Evolutionary conservation across 1,140 invertebrate species (phyloP), one percentile per base, ranked within the genome.

Genomic region (Rhizoglyphus robini): DNA sequence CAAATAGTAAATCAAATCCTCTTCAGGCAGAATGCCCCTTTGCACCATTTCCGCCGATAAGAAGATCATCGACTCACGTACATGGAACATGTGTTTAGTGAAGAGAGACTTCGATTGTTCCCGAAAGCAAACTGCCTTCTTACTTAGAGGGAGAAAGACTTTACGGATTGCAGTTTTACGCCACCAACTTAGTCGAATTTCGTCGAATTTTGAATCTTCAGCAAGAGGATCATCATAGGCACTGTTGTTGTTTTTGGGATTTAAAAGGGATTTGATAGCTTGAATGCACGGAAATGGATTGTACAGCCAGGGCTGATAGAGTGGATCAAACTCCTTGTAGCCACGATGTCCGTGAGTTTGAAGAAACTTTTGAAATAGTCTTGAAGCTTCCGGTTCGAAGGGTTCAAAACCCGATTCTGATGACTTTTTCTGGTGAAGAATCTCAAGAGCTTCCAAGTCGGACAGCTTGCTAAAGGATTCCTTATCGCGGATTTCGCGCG

Each of bases 241-340:
- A 65, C 60, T 25, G 49, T 58, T 66, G 61, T 13, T 51, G 51
- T 66, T 71, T 72, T n/a, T 72, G 69, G 78, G 58, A 80, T 78
- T 75, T n/a, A n/a, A n/a, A n/a, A n/a, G n/a, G n/a, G n/a, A n/a
- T n/a, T n/a, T 86, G 82, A 3, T 87, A 3, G 82, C 79, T 38
- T 73, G 74, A 65, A 88, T 80, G 8, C 88, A 75, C 46, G 78
- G 76, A 38, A 79, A 75, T 1, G 83, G 82, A 48, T 84, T 79
- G 63, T 82, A 75, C 5, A 73, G 74, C 87, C 87, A 88, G 1
- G 85, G 82, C 67, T 82, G 80, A 2, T 80, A 78, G 2, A 73
- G 72, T 0, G 87, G 71, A 70, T 88, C 86, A 70, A 87, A 80
- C 83, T 90, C 88, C 75, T 83, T 81, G 31, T 86, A 76, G 68